A percentile compares a stretch with the other conserved stretches of the same genome.
Evolutionary conservation across 2,888 invertebrate species (phyloP).

Genomic region (Xestia sexstrigata): DNA sequence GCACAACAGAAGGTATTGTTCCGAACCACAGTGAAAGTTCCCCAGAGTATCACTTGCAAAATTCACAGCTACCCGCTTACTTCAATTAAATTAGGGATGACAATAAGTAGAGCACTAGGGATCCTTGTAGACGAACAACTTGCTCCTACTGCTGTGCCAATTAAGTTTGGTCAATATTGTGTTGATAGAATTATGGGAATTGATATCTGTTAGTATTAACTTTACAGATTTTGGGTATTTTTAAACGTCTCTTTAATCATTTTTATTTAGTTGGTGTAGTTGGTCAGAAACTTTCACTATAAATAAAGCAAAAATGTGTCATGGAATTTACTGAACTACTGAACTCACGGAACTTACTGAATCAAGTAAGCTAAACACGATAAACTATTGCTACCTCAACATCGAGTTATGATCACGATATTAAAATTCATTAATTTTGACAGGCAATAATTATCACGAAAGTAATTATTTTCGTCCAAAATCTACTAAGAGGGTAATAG

Average conservation of each 20-base stretch:
- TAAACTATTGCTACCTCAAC: background rate
- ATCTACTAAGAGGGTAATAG: background rate
- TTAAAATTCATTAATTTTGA: background rate
- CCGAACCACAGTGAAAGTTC: conserved; percentile 18
- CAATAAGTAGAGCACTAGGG: conserved; percentile 3
- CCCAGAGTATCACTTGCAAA: conserved; percentile 13
- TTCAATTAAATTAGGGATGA: conserved; percentile 32
- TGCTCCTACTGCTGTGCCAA: background rate
- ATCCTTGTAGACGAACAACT: conserved; percentile 13
- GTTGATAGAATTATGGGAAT: background rate
- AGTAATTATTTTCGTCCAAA: background rate
- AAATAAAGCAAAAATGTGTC: too few relatives aligned
- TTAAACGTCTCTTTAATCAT: too few relatives aligned
- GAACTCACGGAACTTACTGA: too few relatives aligned
- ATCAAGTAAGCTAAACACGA: background rate
- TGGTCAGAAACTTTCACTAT: background rate
- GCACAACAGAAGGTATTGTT: conserved; percentile 17
- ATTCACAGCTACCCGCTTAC: conserved; percentile 27
- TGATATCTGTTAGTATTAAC: too few relatives aligned
- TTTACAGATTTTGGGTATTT: too few relatives aligned
- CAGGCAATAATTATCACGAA: too few relatives aligned
- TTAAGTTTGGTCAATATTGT: conserved; percentile 5
- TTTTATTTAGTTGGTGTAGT: too few relatives aligned
- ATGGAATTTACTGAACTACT: background rate
- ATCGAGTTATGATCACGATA: too few relatives aligned